A percentile compares a stretch with the other conserved stretches of the same genome.
Conservation (phyloP, 1,140 invertebrate genomes). For the Phymastichus coffea region DNA sequence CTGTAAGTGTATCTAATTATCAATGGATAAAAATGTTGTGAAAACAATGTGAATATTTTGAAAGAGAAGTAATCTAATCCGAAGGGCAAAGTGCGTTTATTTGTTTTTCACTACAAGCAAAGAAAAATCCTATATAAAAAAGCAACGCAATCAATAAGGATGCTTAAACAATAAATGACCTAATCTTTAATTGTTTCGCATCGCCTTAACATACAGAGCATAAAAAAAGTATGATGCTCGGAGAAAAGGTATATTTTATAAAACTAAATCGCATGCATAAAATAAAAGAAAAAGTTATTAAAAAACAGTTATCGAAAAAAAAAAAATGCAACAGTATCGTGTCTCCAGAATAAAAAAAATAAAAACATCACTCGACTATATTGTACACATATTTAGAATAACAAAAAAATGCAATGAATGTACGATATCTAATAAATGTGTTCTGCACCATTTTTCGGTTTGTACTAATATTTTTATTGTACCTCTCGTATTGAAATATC, state of each 20-base stretch:
- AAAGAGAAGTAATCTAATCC: too few species aligned
- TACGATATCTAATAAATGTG: constrained; percentile 37
- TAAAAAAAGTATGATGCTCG: neutral
- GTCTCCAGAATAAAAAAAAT: constrained; percentile 11
- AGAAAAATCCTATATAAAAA: too few species aligned
- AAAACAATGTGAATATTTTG: too few species aligned
- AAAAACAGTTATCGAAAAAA: constrained; percentile 6
- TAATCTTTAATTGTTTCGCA: constrained; percentile 23
- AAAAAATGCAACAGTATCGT: constrained; percentile 24
- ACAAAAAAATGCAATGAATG: constrained; percentile 34
- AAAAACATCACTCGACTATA: constrained; percentile 24
- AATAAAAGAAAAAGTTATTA: neutral
- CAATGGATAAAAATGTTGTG: too few species aligned
- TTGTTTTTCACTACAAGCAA: too few species aligned
- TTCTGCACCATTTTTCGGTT: constrained; percentile 23
- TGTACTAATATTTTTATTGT: neutral
- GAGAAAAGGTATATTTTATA: constrained; percentile 20
- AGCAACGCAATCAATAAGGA: too few species aligned
- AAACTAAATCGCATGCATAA: constrained; percentile 14
- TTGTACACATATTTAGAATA: constrained; percentile 30
- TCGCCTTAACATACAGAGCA: constrained; percentile 7
- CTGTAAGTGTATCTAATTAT: too few species aligned
- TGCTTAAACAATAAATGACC: neutral
- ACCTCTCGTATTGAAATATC: neutral
- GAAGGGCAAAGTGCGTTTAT: too few species aligned